A percentile compares a stretch with the other conserved stretches of the same genome.
phyloP scores from a whole-genome alignment of 2,888 invertebrate species.

The Mythimna loreyi region DNA sequence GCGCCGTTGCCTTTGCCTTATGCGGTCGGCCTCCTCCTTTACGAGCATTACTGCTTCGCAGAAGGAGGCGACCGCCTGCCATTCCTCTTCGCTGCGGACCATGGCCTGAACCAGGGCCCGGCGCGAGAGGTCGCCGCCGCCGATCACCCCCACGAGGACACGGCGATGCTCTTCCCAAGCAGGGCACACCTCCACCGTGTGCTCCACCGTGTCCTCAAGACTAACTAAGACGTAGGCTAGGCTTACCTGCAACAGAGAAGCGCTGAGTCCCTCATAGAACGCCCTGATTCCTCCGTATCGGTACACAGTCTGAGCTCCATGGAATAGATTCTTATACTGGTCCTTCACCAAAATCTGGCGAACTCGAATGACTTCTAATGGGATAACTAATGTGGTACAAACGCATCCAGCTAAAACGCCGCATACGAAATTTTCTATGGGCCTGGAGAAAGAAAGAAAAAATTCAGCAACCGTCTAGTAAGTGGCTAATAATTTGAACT shows the following conservation, averaged over 20 bases:
- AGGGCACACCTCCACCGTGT: too few species aligned
- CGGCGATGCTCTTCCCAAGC: too few species aligned
- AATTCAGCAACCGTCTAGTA: not conserved
- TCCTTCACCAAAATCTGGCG: slow-evolving; percentile 82
- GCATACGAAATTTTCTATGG: slow-evolving; percentile 68
- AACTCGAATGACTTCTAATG: slow-evolving; percentile 84
- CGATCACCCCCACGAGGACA: too few species aligned
- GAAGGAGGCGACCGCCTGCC: too few species aligned
- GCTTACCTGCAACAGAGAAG: slow-evolving; percentile 80
- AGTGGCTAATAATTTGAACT: too few species aligned
- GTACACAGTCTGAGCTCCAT: slow-evolving; percentile 79
- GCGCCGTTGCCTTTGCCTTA: too few species aligned
- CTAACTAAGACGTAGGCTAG: not conserved
- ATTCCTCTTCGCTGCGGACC: too few species aligned
- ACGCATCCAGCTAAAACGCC: slow-evolving; percentile 79
- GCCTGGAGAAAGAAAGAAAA: slow-evolving; percentile 10
- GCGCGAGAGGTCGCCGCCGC: too few species aligned
- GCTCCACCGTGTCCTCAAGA: too few species aligned
- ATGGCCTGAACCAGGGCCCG: too few species aligned
- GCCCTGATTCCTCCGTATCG: slow-evolving; percentile 77
- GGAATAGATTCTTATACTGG: slow-evolving; percentile 79
- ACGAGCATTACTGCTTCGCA: too few species aligned
- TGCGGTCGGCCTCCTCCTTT: too few species aligned
- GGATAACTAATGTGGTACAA: slow-evolving; percentile 75
- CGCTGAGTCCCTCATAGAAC: slow-evolving; percentile 82